Conservation (phyloP, 1,140 invertebrate species). For the Phymorhynchus buccinoides region DNA sequence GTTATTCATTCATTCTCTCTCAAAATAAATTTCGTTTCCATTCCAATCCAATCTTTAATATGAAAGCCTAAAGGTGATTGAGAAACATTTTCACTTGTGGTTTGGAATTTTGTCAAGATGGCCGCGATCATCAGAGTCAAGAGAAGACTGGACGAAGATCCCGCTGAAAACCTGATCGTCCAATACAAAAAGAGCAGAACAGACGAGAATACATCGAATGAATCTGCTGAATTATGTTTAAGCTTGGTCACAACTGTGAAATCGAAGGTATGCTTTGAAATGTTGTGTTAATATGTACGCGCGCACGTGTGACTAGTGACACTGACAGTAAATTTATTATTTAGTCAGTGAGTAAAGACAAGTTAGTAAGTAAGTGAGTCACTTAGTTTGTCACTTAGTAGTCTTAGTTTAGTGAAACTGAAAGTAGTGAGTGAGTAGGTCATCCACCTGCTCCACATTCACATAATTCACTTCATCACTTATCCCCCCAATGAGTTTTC, state of each 20-base stretch:
- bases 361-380: too few relatives aligned
- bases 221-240: constrained; percentile 5
- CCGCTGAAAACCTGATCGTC: constrained; percentile 60
- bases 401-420: too few relatives aligned
- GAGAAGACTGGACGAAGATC: constrained; percentile 64
- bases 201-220: constrained; percentile 22
- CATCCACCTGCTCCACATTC: too few relatives aligned
- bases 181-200: constrained; percentile 61
- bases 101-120: constrained; percentile 47
- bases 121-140: constrained; percentile 68
- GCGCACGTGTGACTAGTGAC: neutral
- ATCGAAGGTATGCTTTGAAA: neutral
- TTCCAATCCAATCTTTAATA: neutral
- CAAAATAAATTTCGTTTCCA: too few relatives aligned
- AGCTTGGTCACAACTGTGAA: constrained; percentile 17
- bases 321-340: too few relatives aligned
- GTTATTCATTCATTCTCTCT: too few relatives aligned
- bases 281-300: neutral
- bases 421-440: too few relatives aligned
- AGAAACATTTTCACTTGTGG: neutral
- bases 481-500: too few relatives aligned
- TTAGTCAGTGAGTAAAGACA: too few relatives aligned
- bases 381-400: too few relatives aligned
- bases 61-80: neutral
- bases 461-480: too few relatives aligned